Percentiles rank a stretch among this genome's conserved stretches.
Conservation (phyloP, 2,797 vertebrate genomes). For the Mormyrus hasselquistii region DNA sequence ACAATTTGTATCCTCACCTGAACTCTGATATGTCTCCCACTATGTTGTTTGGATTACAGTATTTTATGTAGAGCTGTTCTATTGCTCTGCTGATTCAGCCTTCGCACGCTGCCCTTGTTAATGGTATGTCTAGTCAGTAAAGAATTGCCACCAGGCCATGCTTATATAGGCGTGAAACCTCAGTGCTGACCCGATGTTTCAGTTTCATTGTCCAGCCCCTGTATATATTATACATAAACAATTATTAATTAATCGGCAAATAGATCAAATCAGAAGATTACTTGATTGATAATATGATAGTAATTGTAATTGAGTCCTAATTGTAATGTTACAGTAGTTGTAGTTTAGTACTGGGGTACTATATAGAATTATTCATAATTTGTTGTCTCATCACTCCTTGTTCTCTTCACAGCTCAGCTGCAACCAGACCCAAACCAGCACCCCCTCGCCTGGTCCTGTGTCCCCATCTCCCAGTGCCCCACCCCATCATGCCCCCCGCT, state of each 20-base stretch:
- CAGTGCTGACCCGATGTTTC: background rate
- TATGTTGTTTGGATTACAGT: background rate
- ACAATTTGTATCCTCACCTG: background rate
- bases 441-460: slow-evolving; percentile 51
- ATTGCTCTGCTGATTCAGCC: background rate
- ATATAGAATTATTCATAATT: slow-evolving; percentile 1
- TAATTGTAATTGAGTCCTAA: background rate
- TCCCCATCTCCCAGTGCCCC: slow-evolving; percentile 43
- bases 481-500: slow-evolving; percentile 45
- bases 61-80: background rate
- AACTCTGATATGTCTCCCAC: background rate
- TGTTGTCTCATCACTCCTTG: slow-evolving; percentile 18
- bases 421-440: slow-evolving; percentile 56
- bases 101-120: background rate
- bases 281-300: background rate
- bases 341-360: background rate
- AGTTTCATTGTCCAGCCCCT: background rate
- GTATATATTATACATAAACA: background rate
- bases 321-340: background rate
- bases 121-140: background rate
- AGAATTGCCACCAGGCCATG: background rate
- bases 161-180: background rate
- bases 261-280: background rate
- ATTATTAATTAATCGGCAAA: background rate
- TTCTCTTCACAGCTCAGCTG: slow-evolving; percentile 50